Conservation (phyloP, 2,888 invertebrate genomes). For the Zygaena filipendulae region DNA sequence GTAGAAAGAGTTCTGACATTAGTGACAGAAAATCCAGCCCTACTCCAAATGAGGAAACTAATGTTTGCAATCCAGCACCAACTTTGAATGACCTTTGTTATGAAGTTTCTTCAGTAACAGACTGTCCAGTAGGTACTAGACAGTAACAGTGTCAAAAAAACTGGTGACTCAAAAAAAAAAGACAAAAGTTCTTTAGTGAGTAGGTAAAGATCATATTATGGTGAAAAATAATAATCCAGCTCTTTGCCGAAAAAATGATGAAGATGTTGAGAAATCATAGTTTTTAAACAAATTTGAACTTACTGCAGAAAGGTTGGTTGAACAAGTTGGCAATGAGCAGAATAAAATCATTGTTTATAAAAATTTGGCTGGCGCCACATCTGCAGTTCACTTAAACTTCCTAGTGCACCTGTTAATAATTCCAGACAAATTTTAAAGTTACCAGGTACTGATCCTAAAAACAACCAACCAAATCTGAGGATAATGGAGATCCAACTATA, state of each 20-base stretch:
- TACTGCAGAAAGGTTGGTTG: slow-evolving; percentile 66
- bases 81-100: slow-evolving; percentile 46
- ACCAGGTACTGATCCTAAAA: slow-evolving; percentile 61
- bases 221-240: neutral
- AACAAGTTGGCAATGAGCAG: slow-evolving; percentile 28
- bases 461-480: slow-evolving; percentile 32
- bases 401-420: slow-evolving; percentile 66
- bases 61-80: slow-evolving; percentile 42
- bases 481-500: slow-evolving; percentile 21
- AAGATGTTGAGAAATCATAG: slow-evolving; percentile 76
- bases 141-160: slow-evolving; percentile 33
- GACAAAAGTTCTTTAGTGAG: no score
- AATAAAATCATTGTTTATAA: slow-evolving; percentile 47
- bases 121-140: slow-evolving; percentile 61
- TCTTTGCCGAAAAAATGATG: no score
- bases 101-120: slow-evolving; percentile 55
- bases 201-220: neutral
- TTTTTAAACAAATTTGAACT: slow-evolving; percentile 79
- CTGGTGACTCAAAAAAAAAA: slow-evolving; percentile 27
- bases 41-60: slow-evolving; percentile 44
- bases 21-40: slow-evolving; percentile 45
- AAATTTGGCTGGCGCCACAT: slow-evolving; percentile 38
- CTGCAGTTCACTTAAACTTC: slow-evolving; percentile 49
- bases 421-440: slow-evolving; percentile 73
- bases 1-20: slow-evolving; percentile 43